Percentiles rank a stretch among this genome's conserved stretches.
phyloP scores from a whole-genome alignment of 2,797 vertebrate genomes.

The Phataginus tetradactyla region DNA sequence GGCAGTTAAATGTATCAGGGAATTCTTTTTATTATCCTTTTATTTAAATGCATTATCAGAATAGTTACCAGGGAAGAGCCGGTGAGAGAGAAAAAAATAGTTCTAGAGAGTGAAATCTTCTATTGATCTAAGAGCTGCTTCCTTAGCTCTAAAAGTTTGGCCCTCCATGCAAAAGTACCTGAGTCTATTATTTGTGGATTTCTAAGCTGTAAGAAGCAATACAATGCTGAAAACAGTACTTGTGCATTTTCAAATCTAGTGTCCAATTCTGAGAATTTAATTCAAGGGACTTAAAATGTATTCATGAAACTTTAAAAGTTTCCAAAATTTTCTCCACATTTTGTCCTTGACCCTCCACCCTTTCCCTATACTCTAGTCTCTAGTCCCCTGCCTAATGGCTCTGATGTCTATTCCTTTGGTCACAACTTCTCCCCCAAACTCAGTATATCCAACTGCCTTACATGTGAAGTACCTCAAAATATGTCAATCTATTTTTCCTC shows the following conservation, averaged over 20 bases:
- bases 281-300: background rate
- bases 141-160: constrained; percentile 64
- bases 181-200: constrained; percentile 63
- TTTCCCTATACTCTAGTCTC: background rate
- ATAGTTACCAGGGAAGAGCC: constrained; percentile 63
- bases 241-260: background rate
- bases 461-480: background rate
- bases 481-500: background rate
- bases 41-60: constrained; percentile 77
- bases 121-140: constrained; percentile 74
- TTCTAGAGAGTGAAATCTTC: constrained; percentile 53
- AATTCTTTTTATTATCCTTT: constrained; percentile 52
- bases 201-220: constrained; percentile 50
- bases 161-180: constrained; percentile 16
- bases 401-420: background rate
- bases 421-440: background rate
- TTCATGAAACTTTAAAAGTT: background rate
- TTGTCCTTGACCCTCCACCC: background rate
- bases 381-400: background rate
- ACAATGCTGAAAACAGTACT: background rate
- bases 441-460: background rate
- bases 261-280: background rate
- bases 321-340: background rate
- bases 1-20: constrained; percentile 55
- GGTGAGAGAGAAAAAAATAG: background rate